A percentile compares a stretch with the other conserved stretches of the same genome.
phyloP scores from a whole-genome alignment of 2,113 vertebrate species.

The Notarius quadriscutis region DNA sequence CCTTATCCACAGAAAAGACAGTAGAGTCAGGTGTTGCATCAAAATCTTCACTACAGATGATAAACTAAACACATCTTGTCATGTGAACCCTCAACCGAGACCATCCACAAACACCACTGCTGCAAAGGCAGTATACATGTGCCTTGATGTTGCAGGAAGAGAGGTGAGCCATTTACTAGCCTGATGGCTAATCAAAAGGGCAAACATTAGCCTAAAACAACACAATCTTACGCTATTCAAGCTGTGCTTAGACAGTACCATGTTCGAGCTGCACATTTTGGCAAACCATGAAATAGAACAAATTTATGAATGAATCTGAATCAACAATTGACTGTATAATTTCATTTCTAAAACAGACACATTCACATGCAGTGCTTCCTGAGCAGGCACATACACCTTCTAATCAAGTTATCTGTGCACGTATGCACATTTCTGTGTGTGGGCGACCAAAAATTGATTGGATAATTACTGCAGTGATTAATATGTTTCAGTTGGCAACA shows the following conservation, averaged over 20 bases:
- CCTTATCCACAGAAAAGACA: too few species aligned
- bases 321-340: neutral
- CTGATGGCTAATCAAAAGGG: neutral
- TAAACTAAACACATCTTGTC: neutral
- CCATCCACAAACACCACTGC: neutral
- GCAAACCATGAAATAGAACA: neutral
- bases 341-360: neutral
- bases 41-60: neutral
- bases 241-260: neutral
- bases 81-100: neutral
- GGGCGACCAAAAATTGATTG: neutral
- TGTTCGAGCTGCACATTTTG: neutral
- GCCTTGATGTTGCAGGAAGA: neutral
- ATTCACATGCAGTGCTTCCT: neutral
- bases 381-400: neutral
- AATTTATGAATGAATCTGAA: neutral
- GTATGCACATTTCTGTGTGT: neutral
- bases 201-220: neutral
- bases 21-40: too few species aligned
- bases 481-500: too few species aligned
- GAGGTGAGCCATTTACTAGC: neutral
- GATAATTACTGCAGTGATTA: too few species aligned
- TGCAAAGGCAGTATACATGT: neutral
- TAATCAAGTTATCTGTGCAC: neutral
- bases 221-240: neutral